Evolutionary conservation across 2,113 vertebrate genomes (phyloP), one percentile per base, ranked within the genome.

Genomic region (Sceloporus undulatus): DNA sequence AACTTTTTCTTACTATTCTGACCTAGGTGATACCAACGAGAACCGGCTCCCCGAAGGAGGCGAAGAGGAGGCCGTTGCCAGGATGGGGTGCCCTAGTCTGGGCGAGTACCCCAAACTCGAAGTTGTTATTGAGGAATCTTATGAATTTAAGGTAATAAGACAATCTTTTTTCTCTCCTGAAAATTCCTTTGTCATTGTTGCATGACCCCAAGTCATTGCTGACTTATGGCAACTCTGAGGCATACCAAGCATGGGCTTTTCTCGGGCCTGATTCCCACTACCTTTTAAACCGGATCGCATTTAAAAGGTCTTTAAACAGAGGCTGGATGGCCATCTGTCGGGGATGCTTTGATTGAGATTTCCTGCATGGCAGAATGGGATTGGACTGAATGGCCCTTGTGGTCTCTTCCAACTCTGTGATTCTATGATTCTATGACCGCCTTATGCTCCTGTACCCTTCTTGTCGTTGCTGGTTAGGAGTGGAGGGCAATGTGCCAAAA

Each of bases 81-180:
- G 98, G 95, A 98, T 98, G 98, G 98, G 98, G 84, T 98, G 98
- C 87, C 98, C 98, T 0, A 96, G 98, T 68, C 95, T 99, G 48
- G 98, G 98, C 2, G 98, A 98, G 85, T 97, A 99, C 95, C 96
- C 97, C 87, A 97, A 97, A 0, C 94, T 99, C 84, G 98, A 99
- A 92, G 98, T 99, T 91, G 97, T 98, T 92, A 98, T 99, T 1
- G 98, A 99, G 88, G 98, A 99, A 94, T 99, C 98, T 0, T 99
- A 99, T 0, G 98, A 99, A 89, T 99, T 99, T 91, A 98, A 98
- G 98, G 98, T 98, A 94, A 70, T 14, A 27, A 9, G 54, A 18
- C 23, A 13, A n/a, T 34, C 48, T 2, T 14, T 11, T 25, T 5
- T 18, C 23, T 16, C 52, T 25, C 2, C 21, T 14, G 3, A 14